These are phyloP conservation scores for Potorous gilbertii DNA, from an alignment of 2,797 vertebrate species.

Conservation along the genomic window DNA sequence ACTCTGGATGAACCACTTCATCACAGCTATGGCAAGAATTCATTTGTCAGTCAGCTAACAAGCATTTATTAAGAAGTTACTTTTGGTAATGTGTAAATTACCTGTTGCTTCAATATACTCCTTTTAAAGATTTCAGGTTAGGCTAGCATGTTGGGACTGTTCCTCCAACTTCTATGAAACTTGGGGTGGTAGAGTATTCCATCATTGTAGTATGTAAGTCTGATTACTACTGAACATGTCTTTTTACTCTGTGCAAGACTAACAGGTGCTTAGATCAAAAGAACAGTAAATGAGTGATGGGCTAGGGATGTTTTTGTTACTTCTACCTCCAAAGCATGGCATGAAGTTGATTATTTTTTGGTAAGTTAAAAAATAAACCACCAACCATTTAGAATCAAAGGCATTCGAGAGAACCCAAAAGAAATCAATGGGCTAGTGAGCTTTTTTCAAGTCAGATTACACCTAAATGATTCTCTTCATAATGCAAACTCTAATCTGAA, in stretches of 20 bases:
- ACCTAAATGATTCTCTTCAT: background rate
- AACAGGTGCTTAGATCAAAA: background rate
- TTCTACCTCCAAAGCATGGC: background rate
- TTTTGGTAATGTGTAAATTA: background rate
- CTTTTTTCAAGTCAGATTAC: background rate
- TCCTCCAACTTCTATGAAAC: background rate
- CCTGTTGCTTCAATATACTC: background rate
- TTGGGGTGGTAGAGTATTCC: too few species aligned
- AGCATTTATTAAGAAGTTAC: background rate
- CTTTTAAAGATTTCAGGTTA: background rate
- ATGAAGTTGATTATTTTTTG: conserved; percentile 21
- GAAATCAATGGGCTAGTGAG: background rate
- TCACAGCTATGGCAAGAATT: conserved; percentile 25
- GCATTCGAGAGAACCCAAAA: conserved; percentile 1
- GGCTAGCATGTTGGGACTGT: background rate
- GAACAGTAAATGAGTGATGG: background rate
- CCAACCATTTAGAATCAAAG: background rate
- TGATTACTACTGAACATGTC: background rate
- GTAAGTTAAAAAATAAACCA: background rate
- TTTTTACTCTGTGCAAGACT: background rate
- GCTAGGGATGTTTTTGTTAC: too few species aligned
- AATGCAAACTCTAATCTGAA: conserved; percentile 27
- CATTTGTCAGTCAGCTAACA: background rate
- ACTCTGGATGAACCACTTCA: background rate
- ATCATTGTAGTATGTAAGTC: background rate